Percentiles rank a stretch among this genome's conserved stretches.
Evolutionary conservation across 1,140 invertebrate species (phyloP).

Genomic region (Colletes latitarsis): DNA sequence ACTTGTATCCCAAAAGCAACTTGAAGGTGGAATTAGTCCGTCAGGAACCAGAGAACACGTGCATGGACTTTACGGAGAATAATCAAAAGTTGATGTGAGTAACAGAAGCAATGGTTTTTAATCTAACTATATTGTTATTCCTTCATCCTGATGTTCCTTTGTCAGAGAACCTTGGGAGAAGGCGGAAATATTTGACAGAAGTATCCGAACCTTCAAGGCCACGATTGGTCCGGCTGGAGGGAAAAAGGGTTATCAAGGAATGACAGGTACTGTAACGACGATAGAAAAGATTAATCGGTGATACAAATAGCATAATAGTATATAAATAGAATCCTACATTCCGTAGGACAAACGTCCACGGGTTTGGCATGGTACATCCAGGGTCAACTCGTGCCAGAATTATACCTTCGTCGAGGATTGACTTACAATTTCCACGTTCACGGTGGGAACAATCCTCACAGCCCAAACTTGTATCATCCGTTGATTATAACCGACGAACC

Average conservation of each 20-base stretch:
- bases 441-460: constrained; percentile 95
- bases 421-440: constrained; percentile 91
- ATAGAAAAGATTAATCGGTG: not conserved
- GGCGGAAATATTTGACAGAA: constrained; percentile 88
- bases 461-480: constrained; percentile 93
- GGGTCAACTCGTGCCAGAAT: constrained; percentile 91
- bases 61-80: constrained; percentile 85
- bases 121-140: not conserved
- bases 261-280: constrained; percentile 83
- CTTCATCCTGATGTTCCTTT: not conserved
- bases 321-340: not conserved
- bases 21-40: constrained; percentile 86
- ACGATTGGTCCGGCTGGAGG: constrained; percentile 91
- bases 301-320: not conserved
- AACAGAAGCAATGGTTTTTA: not conserved
- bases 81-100: constrained; percentile 71
- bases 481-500: constrained; percentile 94
- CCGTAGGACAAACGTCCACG: constrained; percentile 82
- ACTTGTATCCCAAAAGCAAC: constrained; percentile 88
- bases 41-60: constrained; percentile 85
- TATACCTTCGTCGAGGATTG: constrained; percentile 92
- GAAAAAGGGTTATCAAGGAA: constrained; percentile 88
- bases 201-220: constrained; percentile 88
- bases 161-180: constrained; percentile 87
- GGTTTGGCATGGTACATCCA: constrained; percentile 92